Evolutionary conservation across 2,888 invertebrate species (phyloP), one percentile per base, ranked within the genome.

Genomic region (Stenchaetothrips biformis): DNA sequence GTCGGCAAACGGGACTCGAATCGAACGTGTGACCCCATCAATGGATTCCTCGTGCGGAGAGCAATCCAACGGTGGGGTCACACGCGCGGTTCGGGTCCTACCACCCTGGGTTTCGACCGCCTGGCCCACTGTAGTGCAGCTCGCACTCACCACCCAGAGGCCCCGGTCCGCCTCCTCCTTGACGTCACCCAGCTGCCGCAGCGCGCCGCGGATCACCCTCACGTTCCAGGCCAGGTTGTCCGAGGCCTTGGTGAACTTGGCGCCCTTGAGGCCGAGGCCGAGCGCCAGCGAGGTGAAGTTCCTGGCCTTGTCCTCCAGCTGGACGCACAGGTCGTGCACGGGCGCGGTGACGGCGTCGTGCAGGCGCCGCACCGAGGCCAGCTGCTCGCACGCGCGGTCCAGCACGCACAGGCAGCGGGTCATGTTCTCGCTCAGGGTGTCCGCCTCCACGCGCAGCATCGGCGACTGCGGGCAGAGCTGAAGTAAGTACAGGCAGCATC

Each of bases 231-330:
- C 67, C 67, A 74, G 25, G 67, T 74, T 74, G 67, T 74, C 67
- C 21, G 67, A 74, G 21, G 67, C 67, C 67, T 74, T 74, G 25
- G 67, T 74, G 67, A 74, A 74, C 67, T 74, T 74, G 67, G 67
- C 67, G 67, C 67, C 67, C 67, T 74, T 74, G 67, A 74, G 67
- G 67, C 67, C 67, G 25, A 74, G 67, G 67, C 67, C 67, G 67
- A 74, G 67, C 67, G 67, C 67, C 67, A 74, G 67, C 9, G 21
- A 25, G 67, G 67, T 25, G 67, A 74, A 74, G 67, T 74, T 25
- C 21, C 67, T 21, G 9, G 67, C 67, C 67, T 74, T 74, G 67
- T 21, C 25, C 67, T 74, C 67, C 9, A 74, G 67, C 67, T 74
- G 67, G 21, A 25, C 67, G 67, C 67, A 74, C 67, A 74, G 67